Conservation (phyloP, 2,113 vertebrate species). For the Hymenochirus boettgeri region DNA sequence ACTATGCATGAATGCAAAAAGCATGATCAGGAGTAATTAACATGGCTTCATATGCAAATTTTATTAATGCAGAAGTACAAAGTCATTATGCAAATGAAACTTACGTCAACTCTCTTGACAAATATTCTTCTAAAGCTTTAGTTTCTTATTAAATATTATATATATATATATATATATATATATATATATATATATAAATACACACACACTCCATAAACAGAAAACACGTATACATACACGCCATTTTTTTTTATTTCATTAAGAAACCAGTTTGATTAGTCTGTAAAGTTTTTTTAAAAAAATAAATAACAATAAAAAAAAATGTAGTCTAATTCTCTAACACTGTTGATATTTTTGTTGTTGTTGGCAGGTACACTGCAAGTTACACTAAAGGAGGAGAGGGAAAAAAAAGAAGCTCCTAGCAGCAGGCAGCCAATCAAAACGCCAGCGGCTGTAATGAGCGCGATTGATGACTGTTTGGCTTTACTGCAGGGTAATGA, state of each 20-base stretch:
- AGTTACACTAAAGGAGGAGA: slow-evolving; percentile 58
- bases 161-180: slow-evolving; percentile 59
- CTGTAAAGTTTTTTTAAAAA: slow-evolving; percentile 77
- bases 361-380: slow-evolving; percentile 72
- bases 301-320: slow-evolving; percentile 59
- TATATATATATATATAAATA: slow-evolving; percentile 49
- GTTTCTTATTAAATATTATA: slow-evolving; percentile 74
- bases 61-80: slow-evolving; percentile 99
- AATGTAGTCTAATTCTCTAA: slow-evolving; percentile 61
- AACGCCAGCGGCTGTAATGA: slow-evolving; percentile 79
- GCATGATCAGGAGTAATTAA: slow-evolving; percentile 99
- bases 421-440: slow-evolving; percentile 81
- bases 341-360: slow-evolving; percentile 57
- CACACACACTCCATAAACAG: too few species aligned
- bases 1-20: slow-evolving; percentile 99
- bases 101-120: slow-evolving; percentile 99
- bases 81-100: slow-evolving; percentile 99
- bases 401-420: slow-evolving; percentile 59
- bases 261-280: slow-evolving; percentile 69
- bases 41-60: slow-evolving; percentile 99
- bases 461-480: slow-evolving; percentile 94
- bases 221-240: too few species aligned
- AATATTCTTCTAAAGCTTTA: slow-evolving; percentile 97
- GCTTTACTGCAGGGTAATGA: slow-evolving; percentile 97
- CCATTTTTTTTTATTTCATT: too few species aligned